phyloP scores from a whole-genome alignment of 1,140 invertebrate species.

The Procambarus clarkii region DNA sequence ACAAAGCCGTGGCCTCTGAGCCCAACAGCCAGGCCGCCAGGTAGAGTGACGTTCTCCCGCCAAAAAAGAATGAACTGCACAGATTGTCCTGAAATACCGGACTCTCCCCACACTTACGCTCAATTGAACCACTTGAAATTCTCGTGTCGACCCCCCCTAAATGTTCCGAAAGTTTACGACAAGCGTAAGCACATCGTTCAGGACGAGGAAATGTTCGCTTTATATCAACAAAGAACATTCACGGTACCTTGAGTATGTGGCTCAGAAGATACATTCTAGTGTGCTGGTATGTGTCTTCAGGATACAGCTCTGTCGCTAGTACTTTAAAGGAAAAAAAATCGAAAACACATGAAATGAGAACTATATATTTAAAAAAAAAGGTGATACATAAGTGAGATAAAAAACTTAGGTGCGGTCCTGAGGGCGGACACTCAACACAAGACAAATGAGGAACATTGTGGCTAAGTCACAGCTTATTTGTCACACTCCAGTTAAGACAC shows the following conservation, averaged over 20 bases:
- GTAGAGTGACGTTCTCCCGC: too few relatives aligned
- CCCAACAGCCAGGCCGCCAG: neutral
- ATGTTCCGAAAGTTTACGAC: neutral
- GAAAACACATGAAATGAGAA: neutral
- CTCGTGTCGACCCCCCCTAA: neutral
- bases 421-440: neutral
- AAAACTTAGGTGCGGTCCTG: neutral
- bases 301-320: too few relatives aligned
- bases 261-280: too few relatives aligned
- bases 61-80: neutral
- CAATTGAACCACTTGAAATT: neutral
- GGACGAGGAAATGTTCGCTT: neutral
- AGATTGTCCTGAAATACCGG: neutral
- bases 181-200: neutral
- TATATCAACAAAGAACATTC: too few relatives aligned
- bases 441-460: neutral
- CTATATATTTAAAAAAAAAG: neutral
- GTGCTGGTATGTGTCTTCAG: too few relatives aligned
- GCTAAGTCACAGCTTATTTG: conserved; percentile 14
- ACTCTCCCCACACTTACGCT: neutral
- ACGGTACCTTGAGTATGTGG: too few relatives aligned
- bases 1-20: neutral
- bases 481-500: conserved; percentile 16
- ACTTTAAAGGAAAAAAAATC: neutral
- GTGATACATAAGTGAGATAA: neutral